Percentiles rank a stretch among this genome's conserved stretches.
Conservation (phyloP, 1,140 invertebrate genomes). For the Oppia nitens region DNA sequence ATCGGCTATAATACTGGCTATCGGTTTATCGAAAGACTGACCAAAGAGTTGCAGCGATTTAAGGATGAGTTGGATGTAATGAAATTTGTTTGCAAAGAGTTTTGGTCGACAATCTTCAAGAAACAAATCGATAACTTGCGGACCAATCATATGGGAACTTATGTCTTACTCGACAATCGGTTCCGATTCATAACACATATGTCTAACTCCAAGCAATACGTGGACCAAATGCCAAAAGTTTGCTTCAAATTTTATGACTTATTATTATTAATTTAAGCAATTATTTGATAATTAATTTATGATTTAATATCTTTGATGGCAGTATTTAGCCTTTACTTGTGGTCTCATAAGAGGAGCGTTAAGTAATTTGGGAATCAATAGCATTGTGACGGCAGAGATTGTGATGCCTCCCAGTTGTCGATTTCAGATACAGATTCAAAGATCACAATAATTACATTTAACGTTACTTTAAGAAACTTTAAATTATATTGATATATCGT, state of each 20-base stretch:
- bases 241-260: conserved; percentile 10
- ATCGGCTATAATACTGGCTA: conserved; percentile 82
- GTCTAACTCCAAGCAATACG: conserved; percentile 71
- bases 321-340: conserved; percentile 88
- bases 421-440: conserved; percentile 41
- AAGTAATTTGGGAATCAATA: conserved; percentile 80
- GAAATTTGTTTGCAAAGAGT: conserved; percentile 98
- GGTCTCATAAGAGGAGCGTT: conserved; percentile 84
- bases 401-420: conserved; percentile 76
- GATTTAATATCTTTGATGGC: conserved; percentile 12
- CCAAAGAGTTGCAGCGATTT: conserved; percentile 74
- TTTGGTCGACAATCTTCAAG: conserved; percentile 89
- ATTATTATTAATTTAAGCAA: no score
- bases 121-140: conserved; percentile 97
- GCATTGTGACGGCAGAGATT: conserved; percentile 85
- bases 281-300: not conserved
- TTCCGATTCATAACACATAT: conserved; percentile 79
- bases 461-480: no score
- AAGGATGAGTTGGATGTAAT: conserved; percentile 96
- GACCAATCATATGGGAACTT: conserved; percentile 96
- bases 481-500: no score
- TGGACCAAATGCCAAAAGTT: conserved; percentile 71
- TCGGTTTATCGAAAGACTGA: conserved; percentile 65
- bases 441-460: not conserved
- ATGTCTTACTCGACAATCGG: conserved; percentile 90